Base-by-base conservation (phyloP, 1,140 invertebrate species). In the Drosophila ananassae region DNA sequence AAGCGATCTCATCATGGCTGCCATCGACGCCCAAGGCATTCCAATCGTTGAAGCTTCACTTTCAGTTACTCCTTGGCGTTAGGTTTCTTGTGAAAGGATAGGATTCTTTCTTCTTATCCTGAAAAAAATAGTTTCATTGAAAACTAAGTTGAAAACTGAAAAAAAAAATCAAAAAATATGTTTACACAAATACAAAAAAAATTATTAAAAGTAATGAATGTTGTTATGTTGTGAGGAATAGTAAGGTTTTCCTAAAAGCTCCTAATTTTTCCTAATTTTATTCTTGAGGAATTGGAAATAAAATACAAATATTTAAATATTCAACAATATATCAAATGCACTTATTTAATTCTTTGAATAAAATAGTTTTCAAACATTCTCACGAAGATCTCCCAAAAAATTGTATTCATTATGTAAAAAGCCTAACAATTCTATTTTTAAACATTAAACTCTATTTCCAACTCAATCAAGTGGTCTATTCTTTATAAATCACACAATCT, bases 61-160 rank as follows among this genome's bases (percentile, higher is more conserved):
- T 58, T 57, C 13, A 58, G 66, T 77, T 62, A 12, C 22, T 34
- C 47, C 50, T 76, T 48, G 30, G 12, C 39, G 21, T 81, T 80
- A 54, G 69, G 55, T 64, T 54, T 37, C n/a, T 60, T 64, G 12
- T 71, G 47, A 80, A 61, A 56, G 21, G 17, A 17, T 80, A 54
- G 69, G 55, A 59, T 54, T 37, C 4, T 12, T 37, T 44, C 34
- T 37, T 37, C 25, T 41, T 66, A 12, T 17, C 30, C n/a, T 5
- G 13, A 32, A 10, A 28, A 76, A 66, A 61, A 59, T 34, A 22
- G 6, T 3, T 57, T 72, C 4, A 71, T 17, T 17, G 17, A 17
- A 17, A 17, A 17, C 17, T 17, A 44, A 47, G 24, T 21, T 41
- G 41, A 68, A 60, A 51, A 50, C 4, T 24, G 17, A 28, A 30